Evolutionary conservation across 2,888 invertebrate species (phyloP), one percentile per base, ranked within the genome.

Genomic region (Acanthopleura granulata): DNA sequence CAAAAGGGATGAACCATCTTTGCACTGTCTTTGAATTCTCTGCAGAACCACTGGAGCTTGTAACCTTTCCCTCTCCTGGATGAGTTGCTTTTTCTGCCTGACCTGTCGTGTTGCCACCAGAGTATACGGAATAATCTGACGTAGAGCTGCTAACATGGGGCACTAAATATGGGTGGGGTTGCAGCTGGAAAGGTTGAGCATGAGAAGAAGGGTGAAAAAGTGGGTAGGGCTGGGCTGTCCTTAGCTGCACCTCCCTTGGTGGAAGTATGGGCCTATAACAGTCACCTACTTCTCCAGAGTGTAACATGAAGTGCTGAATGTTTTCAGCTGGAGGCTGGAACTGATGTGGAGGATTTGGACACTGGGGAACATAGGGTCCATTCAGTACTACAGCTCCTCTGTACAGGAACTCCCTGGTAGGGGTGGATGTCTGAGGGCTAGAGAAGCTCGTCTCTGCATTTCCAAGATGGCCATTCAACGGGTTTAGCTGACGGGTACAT

Each of bases 171-270:
- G 40, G 40, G 9, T 40, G 40, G 3, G 40, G 9, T 40, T 9
- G 3, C 40, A 40, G 22, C 57, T 57, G 57, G 12, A 22, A 18
- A 6, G 66, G 25, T 15, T 27, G 22, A 27, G 22, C 29, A 16
- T 27, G 25, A 66, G 18, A 66, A 22, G 1, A 6, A 6, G 66
- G 66, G 15, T 18, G 66, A 1, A 66, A 27, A 6, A 27, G 66
- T 1, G 66, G 66, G 29, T 66, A 66, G 18, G 66, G 66, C 29
- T 66, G 66, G 14, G 66, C 22, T 16, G 66, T 66, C 66, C 29
- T 66, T 22, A 66, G 29, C 66, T 66, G 66, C 6, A 66, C 66
- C 29, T 66, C 66, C 25, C 66, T 66, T 16, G 66, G 66, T 1
- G 66, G 66, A 16, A 66, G 16, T 3, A 66, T 25, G 6, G 66